These are phyloP conservation scores for Macrostomum lignano DNA, from an alignment of 1,140 invertebrate species.

Conservation along the genomic window DNA sequence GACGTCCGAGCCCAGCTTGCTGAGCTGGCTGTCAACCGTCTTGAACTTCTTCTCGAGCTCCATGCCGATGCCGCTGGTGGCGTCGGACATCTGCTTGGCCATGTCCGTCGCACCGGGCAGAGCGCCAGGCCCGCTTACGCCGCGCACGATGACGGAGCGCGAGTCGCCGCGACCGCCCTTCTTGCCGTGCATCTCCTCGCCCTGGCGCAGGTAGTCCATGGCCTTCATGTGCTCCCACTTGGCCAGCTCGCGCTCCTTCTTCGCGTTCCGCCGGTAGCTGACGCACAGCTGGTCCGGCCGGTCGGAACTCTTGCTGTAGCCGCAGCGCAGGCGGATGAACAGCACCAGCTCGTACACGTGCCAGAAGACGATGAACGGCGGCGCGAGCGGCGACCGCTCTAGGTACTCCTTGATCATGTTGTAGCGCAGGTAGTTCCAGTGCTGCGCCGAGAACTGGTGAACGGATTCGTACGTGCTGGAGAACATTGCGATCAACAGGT, in stretches of 20 bases:
- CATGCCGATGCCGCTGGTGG: slow-evolving; percentile 2
- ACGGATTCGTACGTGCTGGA: slow-evolving; percentile 8
- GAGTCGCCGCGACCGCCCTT: neutral
- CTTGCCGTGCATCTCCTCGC: slow-evolving; percentile 2
- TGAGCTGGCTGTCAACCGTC: too few relatives aligned
- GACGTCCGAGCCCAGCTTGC: too few relatives aligned
- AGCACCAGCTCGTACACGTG: slow-evolving; percentile 11
- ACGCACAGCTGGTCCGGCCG: too few relatives aligned
- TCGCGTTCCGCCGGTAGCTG: slow-evolving; percentile 2
- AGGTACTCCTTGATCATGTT: slow-evolving; percentile 24
- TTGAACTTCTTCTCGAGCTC: slow-evolving; percentile 4
- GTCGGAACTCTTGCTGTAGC: neutral
- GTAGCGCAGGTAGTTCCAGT: slow-evolving; percentile 22
- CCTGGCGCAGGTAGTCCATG: slow-evolving; percentile 13
- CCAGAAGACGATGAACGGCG: slow-evolving; percentile 25
- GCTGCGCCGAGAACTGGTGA: slow-evolving; percentile 1
- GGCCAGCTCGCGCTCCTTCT: slow-evolving; percentile 5
- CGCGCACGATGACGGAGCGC: slow-evolving; percentile 1
- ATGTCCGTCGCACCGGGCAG: neutral
- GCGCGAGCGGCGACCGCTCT: slow-evolving; percentile 22
- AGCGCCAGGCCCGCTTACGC: neutral
- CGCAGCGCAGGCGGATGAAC: neutral
- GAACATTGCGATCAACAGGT: slow-evolving; percentile 24
- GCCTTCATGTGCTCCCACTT: slow-evolving; percentile 23
- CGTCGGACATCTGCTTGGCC: neutral